These are phyloP conservation scores for Pollicipes pollicipes DNA, from an alignment of 1,140 invertebrate genomes.

Conservation along the genomic window DNA sequence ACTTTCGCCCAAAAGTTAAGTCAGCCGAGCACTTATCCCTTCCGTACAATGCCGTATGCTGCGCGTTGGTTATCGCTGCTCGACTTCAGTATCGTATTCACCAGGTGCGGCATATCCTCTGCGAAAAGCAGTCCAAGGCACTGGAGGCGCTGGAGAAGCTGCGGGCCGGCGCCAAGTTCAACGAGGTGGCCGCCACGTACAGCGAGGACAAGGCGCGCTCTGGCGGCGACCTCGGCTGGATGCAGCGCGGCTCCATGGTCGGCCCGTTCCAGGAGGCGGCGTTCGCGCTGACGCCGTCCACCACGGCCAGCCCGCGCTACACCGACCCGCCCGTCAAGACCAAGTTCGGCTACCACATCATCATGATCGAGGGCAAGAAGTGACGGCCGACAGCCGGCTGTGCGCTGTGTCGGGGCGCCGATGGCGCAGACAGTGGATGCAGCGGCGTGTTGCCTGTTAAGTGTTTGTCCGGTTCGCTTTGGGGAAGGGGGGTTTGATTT, in stretches of 20 bases:
- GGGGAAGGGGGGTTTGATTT: no score
- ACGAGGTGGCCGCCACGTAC: conserved; percentile 85
- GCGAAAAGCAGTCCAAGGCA: conserved; percentile 94
- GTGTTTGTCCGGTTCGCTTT: no score
- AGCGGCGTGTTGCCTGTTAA: no score
- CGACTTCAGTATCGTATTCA: no score
- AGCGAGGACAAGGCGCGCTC: conserved; percentile 96
- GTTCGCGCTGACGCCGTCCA: conserved; percentile 80
- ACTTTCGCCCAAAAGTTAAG: no score
- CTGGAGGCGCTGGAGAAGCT: conserved; percentile 92
- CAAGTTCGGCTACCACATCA: conserved; percentile 99
- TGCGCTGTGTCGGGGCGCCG: no score
- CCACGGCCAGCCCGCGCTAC: conserved; percentile 70
- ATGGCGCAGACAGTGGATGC: no score
- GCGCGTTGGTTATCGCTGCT: no score
- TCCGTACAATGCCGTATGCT: no score
- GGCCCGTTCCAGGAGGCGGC: conserved; percentile 99
- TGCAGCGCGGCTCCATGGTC: conserved; percentile 95
- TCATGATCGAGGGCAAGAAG: conserved; percentile 99
- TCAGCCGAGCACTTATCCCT: no score
- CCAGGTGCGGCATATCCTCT: conserved; percentile 90
- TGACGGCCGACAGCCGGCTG: conserved; percentile 38
- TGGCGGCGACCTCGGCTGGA: conserved; percentile 97
- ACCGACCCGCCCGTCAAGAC: conserved; percentile 98
- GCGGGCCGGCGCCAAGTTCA: conserved; percentile 92